A percentile compares a stretch with the other conserved stretches of the same genome.
Conservation (phyloP, 1,140 invertebrate species). For the Rhopalosiphum maidis region DNA sequence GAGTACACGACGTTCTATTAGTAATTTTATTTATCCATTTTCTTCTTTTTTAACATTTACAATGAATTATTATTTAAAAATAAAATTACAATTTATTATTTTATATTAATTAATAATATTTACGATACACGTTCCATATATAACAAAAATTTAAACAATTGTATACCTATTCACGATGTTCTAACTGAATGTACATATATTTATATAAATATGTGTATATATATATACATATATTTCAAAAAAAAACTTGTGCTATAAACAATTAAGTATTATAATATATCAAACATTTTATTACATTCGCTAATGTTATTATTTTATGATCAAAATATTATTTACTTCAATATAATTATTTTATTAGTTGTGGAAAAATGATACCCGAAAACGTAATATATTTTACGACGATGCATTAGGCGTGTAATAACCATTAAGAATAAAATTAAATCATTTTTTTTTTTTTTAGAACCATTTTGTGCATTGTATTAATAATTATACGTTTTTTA, state of each 20-base stretch:
- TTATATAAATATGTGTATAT: neutral
- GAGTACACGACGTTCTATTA: too few relatives aligned
- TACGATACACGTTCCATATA: neutral
- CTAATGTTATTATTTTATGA: conserved; percentile 44
- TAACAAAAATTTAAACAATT: neutral
- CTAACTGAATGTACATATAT: neutral
- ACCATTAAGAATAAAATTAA: conserved; percentile 10
- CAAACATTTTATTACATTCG: conserved; percentile 13
- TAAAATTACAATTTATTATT: neutral
- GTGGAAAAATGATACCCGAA: neutral
- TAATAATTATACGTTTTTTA: neutral
- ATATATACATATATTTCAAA: neutral
- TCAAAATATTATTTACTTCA: conserved; percentile 34
- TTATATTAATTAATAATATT: neutral
- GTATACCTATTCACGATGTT: neutral
- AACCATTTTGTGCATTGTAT: neutral
- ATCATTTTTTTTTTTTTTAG: conserved; percentile 12
- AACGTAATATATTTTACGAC: neutral
- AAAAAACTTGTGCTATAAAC: neutral
- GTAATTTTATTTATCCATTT: too few relatives aligned
- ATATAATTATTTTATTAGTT: conserved; percentile 22
- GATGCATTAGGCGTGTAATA: conserved; percentile 15
- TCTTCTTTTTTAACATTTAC: neutral
- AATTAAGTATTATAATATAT: conserved; percentile 31
- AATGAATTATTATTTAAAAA: neutral